A percentile compares a stretch with the other conserved stretches of the same genome.
These are phyloP conservation scores for Hypanus sabinus DNA, from an alignment of 2,113 vertebrate genomes.

Conservation along the genomic window DNA sequence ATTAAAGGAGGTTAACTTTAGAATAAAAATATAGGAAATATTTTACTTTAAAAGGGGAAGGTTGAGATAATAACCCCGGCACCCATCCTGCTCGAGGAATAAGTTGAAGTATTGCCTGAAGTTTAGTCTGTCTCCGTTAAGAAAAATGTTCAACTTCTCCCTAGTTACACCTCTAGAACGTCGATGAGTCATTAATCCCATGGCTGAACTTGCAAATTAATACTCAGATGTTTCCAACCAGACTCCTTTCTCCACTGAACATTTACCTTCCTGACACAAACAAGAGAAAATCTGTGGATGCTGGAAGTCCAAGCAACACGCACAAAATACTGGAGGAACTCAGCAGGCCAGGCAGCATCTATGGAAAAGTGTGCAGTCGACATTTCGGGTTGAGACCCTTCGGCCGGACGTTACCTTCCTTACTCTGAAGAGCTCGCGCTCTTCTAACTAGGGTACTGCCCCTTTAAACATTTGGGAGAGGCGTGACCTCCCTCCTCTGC, in stretches of 20 bases:
- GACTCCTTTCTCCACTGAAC: neutral
- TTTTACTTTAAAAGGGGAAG: neutral
- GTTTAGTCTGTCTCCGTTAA: neutral
- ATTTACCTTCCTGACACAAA: no score
- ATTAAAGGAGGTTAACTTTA: neutral
- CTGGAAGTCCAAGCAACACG: no score
- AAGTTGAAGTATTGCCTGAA: neutral
- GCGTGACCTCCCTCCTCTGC: neutral
- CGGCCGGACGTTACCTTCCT: neutral
- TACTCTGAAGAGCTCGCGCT: neutral
- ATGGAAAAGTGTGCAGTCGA: no score
- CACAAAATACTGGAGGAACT: no score
- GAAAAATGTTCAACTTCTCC: neutral
- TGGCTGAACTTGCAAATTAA: neutral
- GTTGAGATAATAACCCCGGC: neutral
- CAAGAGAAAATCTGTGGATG: no score
- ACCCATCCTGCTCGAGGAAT: neutral
- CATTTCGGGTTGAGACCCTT: no score
- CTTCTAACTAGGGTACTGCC: neutral
- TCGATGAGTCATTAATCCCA: neutral
- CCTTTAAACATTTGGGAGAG: neutral
- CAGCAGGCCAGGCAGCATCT: no score
- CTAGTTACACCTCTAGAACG: neutral
- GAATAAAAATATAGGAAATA: neutral
- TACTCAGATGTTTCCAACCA: neutral